These are phyloP conservation scores for Apamea epomidion DNA, from an alignment of 2,888 invertebrate genomes.

Conservation along the genomic window DNA sequence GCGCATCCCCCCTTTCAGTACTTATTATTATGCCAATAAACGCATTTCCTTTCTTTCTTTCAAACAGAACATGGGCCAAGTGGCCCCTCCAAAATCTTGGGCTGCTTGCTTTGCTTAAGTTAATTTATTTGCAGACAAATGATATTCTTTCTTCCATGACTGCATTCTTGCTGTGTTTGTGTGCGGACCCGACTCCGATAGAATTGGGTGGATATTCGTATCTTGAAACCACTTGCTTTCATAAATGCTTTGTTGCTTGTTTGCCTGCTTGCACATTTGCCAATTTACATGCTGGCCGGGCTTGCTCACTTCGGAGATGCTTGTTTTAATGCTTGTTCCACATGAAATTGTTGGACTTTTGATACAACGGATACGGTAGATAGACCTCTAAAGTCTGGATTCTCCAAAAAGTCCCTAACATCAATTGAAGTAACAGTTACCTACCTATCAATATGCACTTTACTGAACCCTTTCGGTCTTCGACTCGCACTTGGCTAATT, in stretches of 20 bases:
- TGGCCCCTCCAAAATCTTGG: neutral
- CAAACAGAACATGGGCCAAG: neutral
- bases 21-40: neutral
- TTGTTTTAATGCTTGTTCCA: neutral
- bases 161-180: neutral
- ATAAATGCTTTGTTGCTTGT: neutral
- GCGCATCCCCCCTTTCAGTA: neutral
- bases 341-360: neutral
- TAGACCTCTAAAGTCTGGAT: neutral
- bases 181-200: neutral
- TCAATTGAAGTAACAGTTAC: neutral
- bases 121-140: neutral
- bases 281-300: neutral
- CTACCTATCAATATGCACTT: neutral
- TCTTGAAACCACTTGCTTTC: neutral
- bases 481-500: neutral
- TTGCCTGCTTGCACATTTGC: neutral
- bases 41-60: neutral
- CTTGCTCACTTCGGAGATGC: neutral
- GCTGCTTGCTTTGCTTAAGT: neutral
- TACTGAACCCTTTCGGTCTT: neutral
- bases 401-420: neutral
- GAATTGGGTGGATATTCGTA: neutral
- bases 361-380: neutral
- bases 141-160: neutral